Percentiles rank a stretch among this genome's conserved stretches.
Evolutionary conservation across 2,888 invertebrate genomes (phyloP).

Genomic region (Saturnia japonica): DNA sequence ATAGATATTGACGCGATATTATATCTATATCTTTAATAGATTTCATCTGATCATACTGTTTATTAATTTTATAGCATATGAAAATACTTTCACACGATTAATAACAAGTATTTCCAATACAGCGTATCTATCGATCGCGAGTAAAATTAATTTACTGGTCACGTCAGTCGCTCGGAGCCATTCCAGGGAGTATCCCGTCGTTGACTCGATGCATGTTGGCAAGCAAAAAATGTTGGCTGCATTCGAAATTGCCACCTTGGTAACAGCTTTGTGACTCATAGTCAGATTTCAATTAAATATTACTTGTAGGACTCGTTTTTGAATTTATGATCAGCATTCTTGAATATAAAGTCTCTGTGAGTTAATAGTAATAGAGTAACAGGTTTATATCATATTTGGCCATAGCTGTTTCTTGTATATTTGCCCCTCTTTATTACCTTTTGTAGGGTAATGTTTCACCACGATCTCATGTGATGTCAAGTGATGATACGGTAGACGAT

Average conservation of each 20-base stretch:
- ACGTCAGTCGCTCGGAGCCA: constrained; percentile 51
- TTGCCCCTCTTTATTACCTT: too few relatives aligned
- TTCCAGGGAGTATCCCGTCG: constrained; percentile 51
- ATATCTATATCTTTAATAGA: not conserved
- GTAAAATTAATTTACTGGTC: constrained; percentile 49
- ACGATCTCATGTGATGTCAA: too few relatives aligned
- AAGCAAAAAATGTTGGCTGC: constrained; percentile 38
- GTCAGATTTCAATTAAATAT: constrained; percentile 32
- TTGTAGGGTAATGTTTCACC: too few relatives aligned
- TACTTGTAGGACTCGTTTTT: constrained; percentile 8
- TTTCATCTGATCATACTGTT: not conserved
- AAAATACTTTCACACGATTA: constrained; percentile 10
- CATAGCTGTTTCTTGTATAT: not conserved
- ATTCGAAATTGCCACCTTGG: constrained; percentile 38
- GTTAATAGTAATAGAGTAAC: constrained; percentile 5
- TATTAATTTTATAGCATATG: not conserved
- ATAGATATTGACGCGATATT: not conserved
- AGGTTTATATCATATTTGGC: not conserved
- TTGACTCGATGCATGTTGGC: constrained; percentile 34
- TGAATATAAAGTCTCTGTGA: constrained; percentile 2
- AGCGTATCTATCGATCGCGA: constrained; percentile 11
- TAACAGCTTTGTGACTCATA: constrained; percentile 34
- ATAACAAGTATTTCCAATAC: not conserved
- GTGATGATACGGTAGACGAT: too few relatives aligned
- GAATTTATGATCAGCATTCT: constrained; percentile 11